Conservation (phyloP, 2,888 invertebrate species). For the Campoletis raptor region DNA sequence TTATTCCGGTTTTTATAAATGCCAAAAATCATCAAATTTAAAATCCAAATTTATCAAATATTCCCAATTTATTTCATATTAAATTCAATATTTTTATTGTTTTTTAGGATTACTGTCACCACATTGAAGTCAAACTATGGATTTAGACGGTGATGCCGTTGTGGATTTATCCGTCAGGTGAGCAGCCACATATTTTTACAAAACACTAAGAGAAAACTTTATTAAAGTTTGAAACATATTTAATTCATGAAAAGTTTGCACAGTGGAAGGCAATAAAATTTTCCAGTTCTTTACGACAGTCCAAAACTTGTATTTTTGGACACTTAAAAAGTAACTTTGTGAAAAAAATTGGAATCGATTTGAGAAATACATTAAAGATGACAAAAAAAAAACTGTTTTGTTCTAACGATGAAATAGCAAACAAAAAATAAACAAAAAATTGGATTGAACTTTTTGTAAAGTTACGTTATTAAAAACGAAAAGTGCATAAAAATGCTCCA, state of each 20-base stretch:
- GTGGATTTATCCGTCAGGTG: constrained; percentile 95
- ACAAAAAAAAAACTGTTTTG: too few relatives aligned
- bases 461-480: too few relatives aligned
- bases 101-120: constrained; percentile 71
- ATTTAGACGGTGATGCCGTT: constrained; percentile 93
- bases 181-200: constrained; percentile 72
- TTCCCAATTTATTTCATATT: not conserved
- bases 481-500: too few relatives aligned
- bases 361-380: too few relatives aligned
- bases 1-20: not conserved
- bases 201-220: not conserved
- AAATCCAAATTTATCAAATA: not conserved
- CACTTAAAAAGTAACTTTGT: too few relatives aligned
- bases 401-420: too few relatives aligned
- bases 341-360: too few relatives aligned
- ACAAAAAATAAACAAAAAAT: too few relatives aligned
- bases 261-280: not conserved
- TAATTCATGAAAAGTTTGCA: not conserved
- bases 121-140: constrained; percentile 90
- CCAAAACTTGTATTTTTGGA: too few relatives aligned
- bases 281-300: not conserved
- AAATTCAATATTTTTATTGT: constrained; percentile 4
- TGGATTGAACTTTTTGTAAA: too few relatives aligned
- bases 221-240: not conserved
- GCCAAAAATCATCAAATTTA: not conserved